Conservation (phyloP, 2,888 invertebrate species). For the Fragum fragum region DNA sequence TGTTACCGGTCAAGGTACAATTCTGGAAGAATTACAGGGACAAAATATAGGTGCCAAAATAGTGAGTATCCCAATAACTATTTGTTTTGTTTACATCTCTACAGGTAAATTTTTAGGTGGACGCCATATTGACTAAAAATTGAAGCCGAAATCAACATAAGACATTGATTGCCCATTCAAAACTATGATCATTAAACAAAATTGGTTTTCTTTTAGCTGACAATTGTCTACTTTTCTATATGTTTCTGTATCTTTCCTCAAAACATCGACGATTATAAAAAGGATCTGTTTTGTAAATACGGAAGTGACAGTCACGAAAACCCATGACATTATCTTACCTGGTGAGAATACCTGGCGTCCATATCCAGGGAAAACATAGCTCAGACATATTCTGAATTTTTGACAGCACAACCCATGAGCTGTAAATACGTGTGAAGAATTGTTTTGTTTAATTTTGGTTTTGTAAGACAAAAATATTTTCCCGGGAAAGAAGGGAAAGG, state of each 20-base stretch:
- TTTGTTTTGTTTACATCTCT: background rate
- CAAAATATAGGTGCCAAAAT: background rate
- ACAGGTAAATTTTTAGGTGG: conserved; percentile 9
- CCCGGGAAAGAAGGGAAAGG: too few species aligned
- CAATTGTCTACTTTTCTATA: too few species aligned
- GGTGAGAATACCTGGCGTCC: background rate
- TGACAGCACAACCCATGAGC: too few species aligned
- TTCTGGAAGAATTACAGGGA: background rate
- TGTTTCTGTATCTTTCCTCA: too few species aligned
- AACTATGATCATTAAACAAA: too few species aligned
- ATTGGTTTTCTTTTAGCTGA: too few species aligned
- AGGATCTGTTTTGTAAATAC: background rate
- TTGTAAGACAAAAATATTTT: too few species aligned
- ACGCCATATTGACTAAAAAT: conserved; percentile 2
- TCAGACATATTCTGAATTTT: too few species aligned
- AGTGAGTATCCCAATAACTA: background rate
- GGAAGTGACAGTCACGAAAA: conserved; percentile 28
- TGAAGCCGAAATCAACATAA: background rate
- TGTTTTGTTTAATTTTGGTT: too few species aligned
- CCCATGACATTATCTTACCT: conserved; percentile 17
- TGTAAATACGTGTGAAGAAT: too few species aligned
- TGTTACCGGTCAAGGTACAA: conserved; percentile 5
- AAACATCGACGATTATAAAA: background rate
- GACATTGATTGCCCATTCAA: too few species aligned
- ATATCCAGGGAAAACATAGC: too few species aligned